These are phyloP conservation scores for Odontesthes bonariensis DNA, from an alignment of 2,113 vertebrate genomes.

Conservation along the genomic window DNA sequence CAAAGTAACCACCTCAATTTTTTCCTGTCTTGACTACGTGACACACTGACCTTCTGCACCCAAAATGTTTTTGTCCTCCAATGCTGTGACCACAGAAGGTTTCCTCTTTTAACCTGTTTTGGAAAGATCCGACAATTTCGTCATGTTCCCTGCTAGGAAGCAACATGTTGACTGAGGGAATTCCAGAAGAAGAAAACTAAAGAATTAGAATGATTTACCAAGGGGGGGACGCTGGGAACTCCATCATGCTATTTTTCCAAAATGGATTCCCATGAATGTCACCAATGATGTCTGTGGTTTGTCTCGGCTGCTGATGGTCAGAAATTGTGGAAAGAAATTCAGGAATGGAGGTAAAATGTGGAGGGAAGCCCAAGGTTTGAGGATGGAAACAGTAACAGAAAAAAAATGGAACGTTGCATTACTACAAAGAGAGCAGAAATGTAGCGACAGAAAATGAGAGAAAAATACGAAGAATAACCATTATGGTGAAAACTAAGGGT, in stretches of 20 bases:
- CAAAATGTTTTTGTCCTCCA: not conserved
- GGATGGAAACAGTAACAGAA: constrained; percentile 16
- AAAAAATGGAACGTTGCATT: not conserved
- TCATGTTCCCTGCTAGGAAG: constrained; percentile 31
- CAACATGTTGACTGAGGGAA: constrained; percentile 35
- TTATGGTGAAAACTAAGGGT: too few species aligned
- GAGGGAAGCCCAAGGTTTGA: not conserved
- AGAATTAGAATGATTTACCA: constrained; percentile 25
- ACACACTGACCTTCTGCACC: constrained; percentile 46
- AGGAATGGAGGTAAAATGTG: constrained; percentile 1
- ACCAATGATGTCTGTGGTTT: constrained; percentile 53
- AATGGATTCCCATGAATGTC: constrained; percentile 32
- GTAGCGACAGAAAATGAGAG: too few species aligned
- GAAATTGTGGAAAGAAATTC: constrained; percentile 5
- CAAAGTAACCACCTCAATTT: constrained; percentile 34
- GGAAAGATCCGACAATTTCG: constrained; percentile 34
- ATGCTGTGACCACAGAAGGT: not conserved
- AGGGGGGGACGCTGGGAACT: constrained; percentile 7
- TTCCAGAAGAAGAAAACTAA: constrained; percentile 33
- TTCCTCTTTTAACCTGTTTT: constrained; percentile 32
- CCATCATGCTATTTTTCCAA: constrained; percentile 38
- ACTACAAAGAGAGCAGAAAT: not conserved
- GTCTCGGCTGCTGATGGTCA: constrained; percentile 36
- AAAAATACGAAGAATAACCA: too few species aligned
- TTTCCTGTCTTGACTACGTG: constrained; percentile 40